Evolutionary conservation across 2,113 vertebrate species (phyloP), one percentile per base, ranked within the genome.

Genomic region (Talpa occidentalis): DNA sequence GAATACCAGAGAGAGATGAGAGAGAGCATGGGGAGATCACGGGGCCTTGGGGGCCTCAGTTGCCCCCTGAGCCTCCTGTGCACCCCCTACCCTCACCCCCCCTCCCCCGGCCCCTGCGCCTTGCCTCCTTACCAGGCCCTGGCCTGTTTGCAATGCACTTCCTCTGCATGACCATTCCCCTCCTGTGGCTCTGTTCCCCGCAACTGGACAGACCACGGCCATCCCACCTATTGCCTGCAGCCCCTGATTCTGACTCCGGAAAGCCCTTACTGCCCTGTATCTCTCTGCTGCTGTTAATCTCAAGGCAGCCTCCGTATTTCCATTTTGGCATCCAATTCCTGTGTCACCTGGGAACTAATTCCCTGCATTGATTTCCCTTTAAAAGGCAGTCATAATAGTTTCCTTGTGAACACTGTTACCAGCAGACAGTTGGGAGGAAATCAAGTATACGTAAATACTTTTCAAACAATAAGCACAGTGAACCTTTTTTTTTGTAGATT

Each of bases 371-470:
- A 69, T 91, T 84, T 86, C 15, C 17, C 24, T 66, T 69, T 12
- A n/a, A 54, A 78, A 94, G 28, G 40, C 67, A 49, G 80, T 7
- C 44, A 93, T 59, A 92, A n/a, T 82, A 47, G 62, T 59, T 81
- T 59, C 49, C 81, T 93, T 88, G 28, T 90, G 85, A 67, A 56
- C 21, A 32, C 47, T 64, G 60, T 66, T 81, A 88, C 67, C 70
- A 67, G 15, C 16, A 96, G 96, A 90, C 54, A 79, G 56, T 89
- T 93, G 64, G 88, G 40, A 93, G 35, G 49, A 77, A 95, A 95
- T 81, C 24, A 95, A 91, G 40, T 86, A 70, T 56, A 49, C 86
- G 91, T 70, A 90, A 91, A 94, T 78, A 72, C 40, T 91, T 93
- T 92, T 76, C 42, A 87, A 87, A 77, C 42, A 88, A 67, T 92